Conservation (phyloP, 2,113 vertebrate species). For the Eleginops maclovinus region DNA sequence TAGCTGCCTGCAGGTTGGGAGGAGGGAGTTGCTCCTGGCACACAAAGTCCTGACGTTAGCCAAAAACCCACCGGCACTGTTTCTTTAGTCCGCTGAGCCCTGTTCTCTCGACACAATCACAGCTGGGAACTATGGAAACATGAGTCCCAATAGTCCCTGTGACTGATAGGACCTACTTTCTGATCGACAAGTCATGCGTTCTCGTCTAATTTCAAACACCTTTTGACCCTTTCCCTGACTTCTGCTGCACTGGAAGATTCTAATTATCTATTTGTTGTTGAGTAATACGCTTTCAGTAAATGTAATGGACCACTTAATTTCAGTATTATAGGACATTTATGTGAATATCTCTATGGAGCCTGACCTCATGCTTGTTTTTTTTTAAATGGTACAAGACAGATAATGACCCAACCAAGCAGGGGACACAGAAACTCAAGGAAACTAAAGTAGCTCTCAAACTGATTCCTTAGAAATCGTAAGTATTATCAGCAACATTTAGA, state of each 20-base stretch:
- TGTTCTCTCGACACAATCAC: constrained; percentile 62
- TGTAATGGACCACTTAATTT: background rate
- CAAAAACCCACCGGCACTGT: constrained; percentile 67
- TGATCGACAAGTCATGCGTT: constrained; percentile 23
- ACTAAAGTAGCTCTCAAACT: background rate
- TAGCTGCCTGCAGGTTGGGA: constrained; percentile 67
- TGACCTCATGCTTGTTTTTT: background rate
- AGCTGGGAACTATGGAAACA: constrained; percentile 37
- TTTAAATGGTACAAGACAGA: background rate
- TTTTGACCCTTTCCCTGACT: background rate
- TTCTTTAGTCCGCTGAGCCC: constrained; percentile 62
- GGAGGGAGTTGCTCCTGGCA: constrained; percentile 73
- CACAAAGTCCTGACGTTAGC: constrained; percentile 61
- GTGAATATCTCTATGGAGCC: background rate
- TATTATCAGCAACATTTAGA: too few relatives aligned
- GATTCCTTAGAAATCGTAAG: too few relatives aligned
- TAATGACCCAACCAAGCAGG: background rate
- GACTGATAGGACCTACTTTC: constrained; percentile 40
- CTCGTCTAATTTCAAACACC: background rate
- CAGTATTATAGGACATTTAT: background rate
- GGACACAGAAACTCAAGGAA: background rate
- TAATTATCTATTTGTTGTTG: background rate
- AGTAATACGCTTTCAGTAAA: background rate
- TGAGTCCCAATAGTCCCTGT: constrained; percentile 46
- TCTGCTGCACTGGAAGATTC: background rate